Conservation (phyloP, 2,888 invertebrate species). For the Hydraecia micacea region DNA sequence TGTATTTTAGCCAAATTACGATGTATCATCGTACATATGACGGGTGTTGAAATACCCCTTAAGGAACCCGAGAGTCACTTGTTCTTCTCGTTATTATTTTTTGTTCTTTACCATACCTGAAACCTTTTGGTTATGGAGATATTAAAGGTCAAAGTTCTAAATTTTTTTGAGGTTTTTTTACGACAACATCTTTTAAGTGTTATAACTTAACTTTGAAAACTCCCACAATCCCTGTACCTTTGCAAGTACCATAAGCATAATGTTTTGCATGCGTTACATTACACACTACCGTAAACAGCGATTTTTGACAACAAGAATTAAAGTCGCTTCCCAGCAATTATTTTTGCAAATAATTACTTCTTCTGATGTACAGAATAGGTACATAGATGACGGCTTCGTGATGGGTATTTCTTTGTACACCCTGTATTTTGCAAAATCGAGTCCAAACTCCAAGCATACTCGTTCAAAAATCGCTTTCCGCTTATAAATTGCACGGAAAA, state of each 20-base stretch:
- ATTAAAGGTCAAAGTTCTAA: background rate
- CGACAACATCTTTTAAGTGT: background rate
- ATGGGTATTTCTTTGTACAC: background rate
- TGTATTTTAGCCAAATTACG: no score
- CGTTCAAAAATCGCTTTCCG: constrained; percentile 31
- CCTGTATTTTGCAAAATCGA: background rate
- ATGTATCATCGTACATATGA: no score
- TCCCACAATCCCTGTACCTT: background rate
- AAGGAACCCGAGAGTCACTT: background rate
- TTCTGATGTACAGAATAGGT: background rate
- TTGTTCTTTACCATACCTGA: background rate
- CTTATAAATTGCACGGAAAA: constrained; percentile 35
- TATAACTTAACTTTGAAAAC: background rate
- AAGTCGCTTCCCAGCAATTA: background rate
- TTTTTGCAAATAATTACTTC: background rate
- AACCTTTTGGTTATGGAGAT: background rate
- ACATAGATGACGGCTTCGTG: background rate
- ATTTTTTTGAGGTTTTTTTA: background rate
- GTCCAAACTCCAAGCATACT: background rate
- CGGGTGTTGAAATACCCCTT: background rate
- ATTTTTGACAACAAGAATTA: background rate
- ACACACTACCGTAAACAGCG: background rate
- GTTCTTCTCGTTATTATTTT: background rate
- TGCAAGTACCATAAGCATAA: background rate
- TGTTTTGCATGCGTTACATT: background rate